A percentile compares a stretch with the other conserved stretches of the same genome.
Conservation (phyloP, 2,888 invertebrate species). For the Glomeris marginata region DNA sequence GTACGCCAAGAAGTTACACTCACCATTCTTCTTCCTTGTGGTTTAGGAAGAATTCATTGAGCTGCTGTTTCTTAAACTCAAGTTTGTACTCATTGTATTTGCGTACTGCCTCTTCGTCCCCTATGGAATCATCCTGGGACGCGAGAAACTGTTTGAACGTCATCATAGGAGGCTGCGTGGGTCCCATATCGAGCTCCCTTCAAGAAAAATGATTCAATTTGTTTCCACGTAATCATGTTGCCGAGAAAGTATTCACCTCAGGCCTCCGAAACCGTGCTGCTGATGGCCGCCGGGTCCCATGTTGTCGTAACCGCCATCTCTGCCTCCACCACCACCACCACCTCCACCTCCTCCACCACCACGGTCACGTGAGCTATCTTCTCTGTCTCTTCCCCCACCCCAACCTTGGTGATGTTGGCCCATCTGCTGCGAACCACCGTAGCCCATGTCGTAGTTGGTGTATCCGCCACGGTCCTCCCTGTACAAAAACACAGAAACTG, state of each 20-base stretch:
- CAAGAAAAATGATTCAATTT: constrained; percentile 1
- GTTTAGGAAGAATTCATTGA: constrained; percentile 95
- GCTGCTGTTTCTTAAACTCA: constrained; percentile 88
- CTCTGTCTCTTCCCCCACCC: constrained; percentile 4
- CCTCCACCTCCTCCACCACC: constrained; percentile 18
- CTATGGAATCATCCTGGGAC: constrained; percentile 93
- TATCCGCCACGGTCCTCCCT: constrained; percentile 20
- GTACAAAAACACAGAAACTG: neutral
- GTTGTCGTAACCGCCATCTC: constrained; percentile 13
- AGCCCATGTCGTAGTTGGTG: constrained; percentile 5
- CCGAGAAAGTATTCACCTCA: neutral
- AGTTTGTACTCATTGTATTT: constrained; percentile 98
- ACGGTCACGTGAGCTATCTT: constrained; percentile 17
- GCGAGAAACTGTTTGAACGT: constrained; percentile 91
- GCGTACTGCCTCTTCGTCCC: constrained; percentile 87
- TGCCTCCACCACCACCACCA: constrained; percentile 7
- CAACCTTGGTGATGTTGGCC: constrained; percentile 5
- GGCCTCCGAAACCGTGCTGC: constrained; percentile 14
- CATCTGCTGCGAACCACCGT: constrained; percentile 11
- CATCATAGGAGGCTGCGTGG: constrained; percentile 89
- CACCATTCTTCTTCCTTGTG: constrained; percentile 99
- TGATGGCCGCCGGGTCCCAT: constrained; percentile 15
- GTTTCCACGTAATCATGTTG: neutral
- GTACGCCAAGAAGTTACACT: constrained; percentile 28
- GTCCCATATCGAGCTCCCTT: constrained; percentile 27